Conservation (phyloP, 2,113 vertebrate genomes). For the Agapornis roseicollis region DNA sequence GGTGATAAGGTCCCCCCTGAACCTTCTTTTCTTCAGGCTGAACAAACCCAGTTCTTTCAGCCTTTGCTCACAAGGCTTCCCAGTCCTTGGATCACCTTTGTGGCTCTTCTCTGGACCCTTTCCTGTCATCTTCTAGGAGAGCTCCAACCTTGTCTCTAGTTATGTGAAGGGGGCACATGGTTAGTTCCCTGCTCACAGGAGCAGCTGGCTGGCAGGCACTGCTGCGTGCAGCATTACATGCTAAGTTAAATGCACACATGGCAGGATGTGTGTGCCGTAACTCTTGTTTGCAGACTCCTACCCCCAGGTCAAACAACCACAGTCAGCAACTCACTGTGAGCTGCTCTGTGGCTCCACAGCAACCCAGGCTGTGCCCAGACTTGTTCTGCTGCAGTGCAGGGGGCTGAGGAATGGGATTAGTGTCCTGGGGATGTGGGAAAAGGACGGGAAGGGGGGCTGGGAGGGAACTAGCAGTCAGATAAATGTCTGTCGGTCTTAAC, state of each 20-base stretch:
- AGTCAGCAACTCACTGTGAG: not conserved
- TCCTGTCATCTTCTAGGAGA: not conserved
- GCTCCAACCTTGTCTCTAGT: not conserved
- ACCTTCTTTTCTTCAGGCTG: not conserved
- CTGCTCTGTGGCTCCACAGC: not conserved
- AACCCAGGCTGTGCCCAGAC: not conserved
- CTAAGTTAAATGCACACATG: not conserved
- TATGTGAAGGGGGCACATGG: not conserved
- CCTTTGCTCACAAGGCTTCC: not conserved
- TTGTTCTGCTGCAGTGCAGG: not conserved
- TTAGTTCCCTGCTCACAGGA: rapidly evolving
- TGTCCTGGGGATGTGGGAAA: not conserved
- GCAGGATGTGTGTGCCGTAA: not conserved
- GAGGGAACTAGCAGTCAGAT: not conserved
- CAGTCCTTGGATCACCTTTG: not conserved
- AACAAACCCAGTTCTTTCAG: not conserved
- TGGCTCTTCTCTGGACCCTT: not conserved
- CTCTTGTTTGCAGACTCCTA: not conserved
- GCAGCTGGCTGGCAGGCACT: not conserved
- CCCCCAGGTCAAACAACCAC: not conserved
- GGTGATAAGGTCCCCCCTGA: not conserved
- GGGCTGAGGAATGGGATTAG: not conserved
- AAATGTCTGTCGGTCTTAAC: rapidly evolving
- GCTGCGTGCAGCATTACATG: not conserved
- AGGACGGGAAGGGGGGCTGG: not conserved